A percentile compares a stretch with the other conserved stretches of the same genome.
Evolutionary conservation across 2,888 invertebrate genomes (phyloP).

Genomic region (Lamellibrachia columna): DNA sequence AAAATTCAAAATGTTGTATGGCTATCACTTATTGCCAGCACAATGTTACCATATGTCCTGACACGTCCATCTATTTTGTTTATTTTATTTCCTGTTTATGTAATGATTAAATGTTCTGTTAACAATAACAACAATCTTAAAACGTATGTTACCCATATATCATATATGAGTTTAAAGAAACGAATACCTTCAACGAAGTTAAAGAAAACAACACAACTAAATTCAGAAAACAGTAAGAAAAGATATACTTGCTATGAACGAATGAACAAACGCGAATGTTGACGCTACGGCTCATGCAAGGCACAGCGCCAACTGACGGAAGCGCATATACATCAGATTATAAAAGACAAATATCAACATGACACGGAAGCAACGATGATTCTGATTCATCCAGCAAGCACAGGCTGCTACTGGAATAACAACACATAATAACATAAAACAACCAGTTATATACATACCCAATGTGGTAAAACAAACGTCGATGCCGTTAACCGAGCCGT

Average conservation of each 20-base stretch:
- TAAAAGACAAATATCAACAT: neutral
- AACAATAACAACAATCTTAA: no score
- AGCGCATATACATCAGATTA: neutral
- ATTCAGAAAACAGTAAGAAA: neutral
- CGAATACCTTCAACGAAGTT: no score
- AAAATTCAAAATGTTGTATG: no score
- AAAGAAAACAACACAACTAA: no score
- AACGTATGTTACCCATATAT: no score
- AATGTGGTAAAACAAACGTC: constrained; percentile 6
- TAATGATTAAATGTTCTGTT: no score
- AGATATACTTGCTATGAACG: neutral
- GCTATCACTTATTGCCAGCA: no score
- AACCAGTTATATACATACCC: neutral
- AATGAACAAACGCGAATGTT: neutral
- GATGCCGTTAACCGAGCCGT: neutral
- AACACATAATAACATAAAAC: neutral
- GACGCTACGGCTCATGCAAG: neutral
- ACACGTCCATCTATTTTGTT: no score
- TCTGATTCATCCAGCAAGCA: neutral
- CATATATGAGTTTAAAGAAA: no score
- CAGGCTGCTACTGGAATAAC: neutral
- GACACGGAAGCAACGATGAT: neutral
- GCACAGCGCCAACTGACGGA: neutral
- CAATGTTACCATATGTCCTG: no score
- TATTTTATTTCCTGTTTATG: no score